These are phyloP conservation scores for Pangasius mekongensis DNA, from an alignment of 2,797 vertebrate genomes.

Conservation along the genomic window DNA sequence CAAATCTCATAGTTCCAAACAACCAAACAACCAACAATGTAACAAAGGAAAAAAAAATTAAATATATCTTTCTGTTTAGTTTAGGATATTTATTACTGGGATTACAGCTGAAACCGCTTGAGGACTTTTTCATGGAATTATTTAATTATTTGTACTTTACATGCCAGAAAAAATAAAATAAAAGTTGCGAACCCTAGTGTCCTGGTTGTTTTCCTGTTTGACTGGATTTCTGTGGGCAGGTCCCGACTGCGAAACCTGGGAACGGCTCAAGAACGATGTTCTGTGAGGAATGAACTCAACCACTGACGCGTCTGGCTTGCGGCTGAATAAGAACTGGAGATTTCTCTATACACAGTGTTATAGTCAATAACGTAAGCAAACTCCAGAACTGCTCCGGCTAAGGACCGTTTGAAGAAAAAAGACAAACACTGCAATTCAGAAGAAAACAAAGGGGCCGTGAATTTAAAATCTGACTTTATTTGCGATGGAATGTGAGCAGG, in stretches of 20 bases:
- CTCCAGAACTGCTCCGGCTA: neutral
- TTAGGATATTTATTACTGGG: constrained; percentile 95
- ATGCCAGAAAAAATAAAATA: constrained; percentile 89
- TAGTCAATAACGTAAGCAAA: neutral
- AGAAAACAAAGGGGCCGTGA: neutral
- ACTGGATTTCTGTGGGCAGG: constrained; percentile 4
- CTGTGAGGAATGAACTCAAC: constrained; percentile 23
- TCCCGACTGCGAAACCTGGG: neutral
- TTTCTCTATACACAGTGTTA: neutral
- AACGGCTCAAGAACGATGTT: neutral
- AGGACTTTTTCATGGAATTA: constrained; percentile 98
- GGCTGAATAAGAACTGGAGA: neutral
- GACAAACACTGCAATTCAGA: neutral
- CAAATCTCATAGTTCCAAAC: constrained; percentile 74
- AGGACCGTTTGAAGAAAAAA: neutral
- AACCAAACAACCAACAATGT: constrained; percentile 82
- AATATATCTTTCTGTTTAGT: constrained; percentile 89
- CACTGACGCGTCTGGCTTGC: neutral
- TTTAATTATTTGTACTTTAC: constrained; percentile 99
- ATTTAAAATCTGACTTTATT: constrained; percentile 69
- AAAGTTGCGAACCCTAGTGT: constrained; percentile 88
- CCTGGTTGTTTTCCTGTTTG: constrained; percentile 39
- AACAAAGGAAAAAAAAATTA: constrained; percentile 69
- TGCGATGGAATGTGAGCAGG: constrained; percentile 66
- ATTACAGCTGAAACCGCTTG: constrained; percentile 93